Evolutionary conservation across 1,140 invertebrate species (phyloP), one percentile per base, ranked within the genome.

Genomic region (Cardiocondyla obscurior): DNA sequence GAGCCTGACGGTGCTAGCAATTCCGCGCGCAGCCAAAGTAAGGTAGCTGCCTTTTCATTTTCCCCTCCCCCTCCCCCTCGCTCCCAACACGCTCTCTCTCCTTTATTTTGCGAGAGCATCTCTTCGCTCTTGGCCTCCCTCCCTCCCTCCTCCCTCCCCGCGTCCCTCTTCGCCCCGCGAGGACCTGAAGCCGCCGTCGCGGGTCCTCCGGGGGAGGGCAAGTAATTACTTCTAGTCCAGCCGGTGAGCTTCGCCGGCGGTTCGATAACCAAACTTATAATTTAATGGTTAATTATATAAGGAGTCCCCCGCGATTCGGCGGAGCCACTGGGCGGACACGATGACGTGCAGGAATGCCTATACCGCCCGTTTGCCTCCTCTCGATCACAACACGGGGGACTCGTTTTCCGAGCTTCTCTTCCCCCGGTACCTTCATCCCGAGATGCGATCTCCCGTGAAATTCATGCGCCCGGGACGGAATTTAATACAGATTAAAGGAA

Each of bases 201-300:
- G 67, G 58, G 57, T 79, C 87, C 76, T 82, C 74, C 39, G 69
- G 89, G 58, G 82, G 69, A 87, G 58, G 82, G 77, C 79, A 87
- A 90, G 92, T 93, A 94, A 94, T 94, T 94, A 93, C 93, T 93
- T 93, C 91, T 92, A 93, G 91, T 90, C 90, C 90, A 90, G 81
- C 81, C 81, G 88, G 86, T 90, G 89, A 91, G 88, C 90, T 91
- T 90, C 86, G 87, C 90, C 86, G 87, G 85, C 89, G 84, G 86
- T 89, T 90, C 92, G 92, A 93, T 94, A 93, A 90, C 92, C 92
- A 92, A 94, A 93, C 93, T 94, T 94, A 93, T 94, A 94, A 94
- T 94, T 94, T 94, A 94, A 93, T 94, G 93, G 91, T 94, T 94
- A 94, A 94, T 94, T 94, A 93, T 93, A 94, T 93, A 94, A 94